Evolutionary conservation across 2,113 vertebrate species (phyloP).

Genomic region (Tetrax tetrax): DNA sequence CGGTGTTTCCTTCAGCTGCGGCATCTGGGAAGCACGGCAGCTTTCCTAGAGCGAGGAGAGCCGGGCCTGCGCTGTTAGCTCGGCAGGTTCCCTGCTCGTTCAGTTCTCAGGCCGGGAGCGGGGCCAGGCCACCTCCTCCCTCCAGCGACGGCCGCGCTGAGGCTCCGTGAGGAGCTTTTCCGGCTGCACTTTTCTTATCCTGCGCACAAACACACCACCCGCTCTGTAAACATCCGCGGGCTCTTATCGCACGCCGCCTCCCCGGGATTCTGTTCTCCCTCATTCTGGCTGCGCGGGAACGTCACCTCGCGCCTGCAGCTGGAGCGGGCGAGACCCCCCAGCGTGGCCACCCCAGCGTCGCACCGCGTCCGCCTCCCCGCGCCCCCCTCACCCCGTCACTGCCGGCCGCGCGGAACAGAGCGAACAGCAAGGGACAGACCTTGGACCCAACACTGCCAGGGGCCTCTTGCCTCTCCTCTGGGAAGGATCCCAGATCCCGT

Average conservation of each 20-base stretch:
- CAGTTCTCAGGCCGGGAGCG: not conserved
- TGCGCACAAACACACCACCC: not conserved
- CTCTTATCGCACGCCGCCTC: not conserved
- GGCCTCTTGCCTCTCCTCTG: not conserved
- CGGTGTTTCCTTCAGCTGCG: rapidly evolving
- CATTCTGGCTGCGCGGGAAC: not conserved
- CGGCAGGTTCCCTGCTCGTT: not conserved
- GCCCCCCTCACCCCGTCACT: not conserved
- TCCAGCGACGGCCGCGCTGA: not conserved
- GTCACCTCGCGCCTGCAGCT: not conserved
- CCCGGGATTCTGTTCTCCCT: not conserved
- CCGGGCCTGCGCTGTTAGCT: not conserved
- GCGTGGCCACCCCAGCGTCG: not conserved
- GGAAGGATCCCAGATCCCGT: too few relatives aligned
- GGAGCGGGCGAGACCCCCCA: too few relatives aligned
- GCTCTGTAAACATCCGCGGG: not conserved
- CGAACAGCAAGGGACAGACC: not conserved
- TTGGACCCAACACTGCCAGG: too few relatives aligned
- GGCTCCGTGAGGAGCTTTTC: not conserved
- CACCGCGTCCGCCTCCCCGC: rapidly evolving
- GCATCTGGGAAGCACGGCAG: rapidly evolving
- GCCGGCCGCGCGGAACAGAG: not conserved
- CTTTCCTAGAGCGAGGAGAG: rapidly evolving
- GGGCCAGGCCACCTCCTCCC: rapidly evolving
- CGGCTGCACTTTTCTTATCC: not conserved